A percentile compares a stretch with the other conserved stretches of the same genome.
Conservation (phyloP, 2,797 vertebrate genomes). For the Danio aesculapii region DNA sequence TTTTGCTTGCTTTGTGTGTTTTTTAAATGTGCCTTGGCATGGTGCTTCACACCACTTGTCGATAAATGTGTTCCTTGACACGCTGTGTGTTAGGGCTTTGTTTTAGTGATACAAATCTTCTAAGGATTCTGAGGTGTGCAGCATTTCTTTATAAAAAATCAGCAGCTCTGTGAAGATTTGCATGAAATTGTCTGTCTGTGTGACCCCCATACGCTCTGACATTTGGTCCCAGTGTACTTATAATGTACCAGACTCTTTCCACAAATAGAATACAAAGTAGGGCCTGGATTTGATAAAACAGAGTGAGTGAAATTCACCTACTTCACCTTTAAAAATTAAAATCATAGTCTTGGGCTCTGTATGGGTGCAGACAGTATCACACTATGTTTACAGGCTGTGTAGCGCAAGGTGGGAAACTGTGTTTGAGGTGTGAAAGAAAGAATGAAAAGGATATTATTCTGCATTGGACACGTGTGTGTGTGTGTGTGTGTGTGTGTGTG, state of each 20-base stretch:
- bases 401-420: neutral
- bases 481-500: neutral
- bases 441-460: constrained; percentile 6
- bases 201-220: constrained; percentile 7
- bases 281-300: neutral
- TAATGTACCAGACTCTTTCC: neutral
- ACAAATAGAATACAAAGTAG: neutral
- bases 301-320: neutral
- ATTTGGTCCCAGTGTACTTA: constrained; percentile 18
- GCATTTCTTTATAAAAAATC: constrained; percentile 5
- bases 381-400: neutral
- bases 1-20: constrained; percentile 11
- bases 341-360: neutral
- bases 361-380: neutral
- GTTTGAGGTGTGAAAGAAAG: neutral
- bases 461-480: neutral
- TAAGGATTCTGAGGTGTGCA: neutral
- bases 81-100: constrained; percentile 6
- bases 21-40: constrained; percentile 27
- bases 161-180: constrained; percentile 12
- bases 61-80: constrained; percentile 18
- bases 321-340: neutral
- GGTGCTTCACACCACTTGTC: neutral
- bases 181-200: constrained; percentile 11
- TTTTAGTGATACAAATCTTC: constrained; percentile 20